phyloP scores from a whole-genome alignment of 2,113 vertebrate genomes.

The Coturnix japonica region DNA sequence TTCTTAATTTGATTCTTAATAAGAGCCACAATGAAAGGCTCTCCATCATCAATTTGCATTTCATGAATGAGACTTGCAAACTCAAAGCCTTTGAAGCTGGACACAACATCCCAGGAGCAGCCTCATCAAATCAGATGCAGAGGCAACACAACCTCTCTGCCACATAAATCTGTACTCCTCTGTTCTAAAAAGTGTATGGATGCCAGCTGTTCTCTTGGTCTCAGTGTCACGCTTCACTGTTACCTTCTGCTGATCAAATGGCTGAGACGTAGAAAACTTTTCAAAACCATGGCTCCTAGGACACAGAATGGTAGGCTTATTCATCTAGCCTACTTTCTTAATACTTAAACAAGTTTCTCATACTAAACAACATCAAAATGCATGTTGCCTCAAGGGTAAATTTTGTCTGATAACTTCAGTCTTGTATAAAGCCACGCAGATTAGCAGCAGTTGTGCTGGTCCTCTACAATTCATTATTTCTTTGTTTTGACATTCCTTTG shows the following conservation, averaged over 20 bases:
- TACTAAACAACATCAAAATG: neutral
- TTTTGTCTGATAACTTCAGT: neutral
- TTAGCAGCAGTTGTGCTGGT: neutral
- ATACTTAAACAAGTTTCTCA: neutral
- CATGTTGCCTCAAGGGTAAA: neutral
- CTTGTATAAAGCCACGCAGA: neutral
- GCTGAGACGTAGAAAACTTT: neutral
- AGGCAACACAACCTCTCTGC: neutral
- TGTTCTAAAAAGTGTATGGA: neutral
- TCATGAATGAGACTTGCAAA: neutral
- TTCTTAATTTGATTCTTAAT: too few relatives aligned
- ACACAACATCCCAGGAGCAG: neutral
- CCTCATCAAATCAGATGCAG: neutral
- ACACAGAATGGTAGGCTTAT: neutral
- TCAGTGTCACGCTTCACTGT: neutral
- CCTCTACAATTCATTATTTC: neutral
- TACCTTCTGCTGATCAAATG: neutral
- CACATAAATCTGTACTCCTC: neutral
- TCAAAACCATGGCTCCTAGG: neutral
- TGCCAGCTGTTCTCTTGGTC: neutral
- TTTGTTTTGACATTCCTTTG: neutral
- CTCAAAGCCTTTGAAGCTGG: neutral
- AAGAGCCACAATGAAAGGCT: neutral
- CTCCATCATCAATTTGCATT: neutral
- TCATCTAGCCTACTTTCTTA: neutral